phyloP scores from a whole-genome alignment of 2,888 invertebrate genomes.

The Diachrysia chrysitis region DNA sequence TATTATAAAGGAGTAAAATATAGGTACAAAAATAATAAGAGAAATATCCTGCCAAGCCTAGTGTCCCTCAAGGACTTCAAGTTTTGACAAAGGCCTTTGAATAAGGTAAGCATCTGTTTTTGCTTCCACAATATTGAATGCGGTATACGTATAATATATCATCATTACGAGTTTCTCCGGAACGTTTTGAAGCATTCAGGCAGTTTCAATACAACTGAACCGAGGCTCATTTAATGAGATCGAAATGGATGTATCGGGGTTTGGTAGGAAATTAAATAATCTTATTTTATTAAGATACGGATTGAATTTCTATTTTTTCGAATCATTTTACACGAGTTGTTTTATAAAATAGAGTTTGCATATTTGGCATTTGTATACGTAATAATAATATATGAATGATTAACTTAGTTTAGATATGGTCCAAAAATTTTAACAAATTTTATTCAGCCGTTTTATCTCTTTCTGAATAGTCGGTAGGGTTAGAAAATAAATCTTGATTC shows the following conservation, averaged over 20 bases:
- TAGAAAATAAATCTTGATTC: neutral
- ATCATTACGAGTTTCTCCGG: slow-evolving; percentile 23
- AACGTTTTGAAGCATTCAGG: slow-evolving; percentile 15
- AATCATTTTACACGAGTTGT: slow-evolving; percentile 6
- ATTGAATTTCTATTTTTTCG: slow-evolving; percentile 28
- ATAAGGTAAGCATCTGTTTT: slow-evolving; percentile 1
- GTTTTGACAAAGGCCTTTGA: neutral
- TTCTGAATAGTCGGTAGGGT: too few relatives aligned
- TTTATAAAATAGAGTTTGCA: slow-evolving; percentile 1
- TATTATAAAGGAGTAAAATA: neutral
- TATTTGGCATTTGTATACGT: neutral
- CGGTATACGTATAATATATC: slow-evolving; percentile 8
- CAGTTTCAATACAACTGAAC: slow-evolving; percentile 36
- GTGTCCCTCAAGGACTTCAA: slow-evolving; percentile 6
- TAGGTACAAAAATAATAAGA: neutral
- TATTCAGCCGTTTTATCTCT: too few relatives aligned
- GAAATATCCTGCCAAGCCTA: neutral
- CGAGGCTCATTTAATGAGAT: slow-evolving; percentile 39
- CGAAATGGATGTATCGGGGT: slow-evolving; percentile 23
- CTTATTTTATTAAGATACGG: slow-evolving; percentile 25
- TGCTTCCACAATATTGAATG: slow-evolving; percentile 3
- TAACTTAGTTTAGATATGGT: too few relatives aligned
- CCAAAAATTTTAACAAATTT: too few relatives aligned
- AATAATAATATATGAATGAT: too few relatives aligned
- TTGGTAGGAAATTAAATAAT: slow-evolving; percentile 35